Conservation (phyloP, 2,888 invertebrate species). For the Heliothis peltigera region DNA sequence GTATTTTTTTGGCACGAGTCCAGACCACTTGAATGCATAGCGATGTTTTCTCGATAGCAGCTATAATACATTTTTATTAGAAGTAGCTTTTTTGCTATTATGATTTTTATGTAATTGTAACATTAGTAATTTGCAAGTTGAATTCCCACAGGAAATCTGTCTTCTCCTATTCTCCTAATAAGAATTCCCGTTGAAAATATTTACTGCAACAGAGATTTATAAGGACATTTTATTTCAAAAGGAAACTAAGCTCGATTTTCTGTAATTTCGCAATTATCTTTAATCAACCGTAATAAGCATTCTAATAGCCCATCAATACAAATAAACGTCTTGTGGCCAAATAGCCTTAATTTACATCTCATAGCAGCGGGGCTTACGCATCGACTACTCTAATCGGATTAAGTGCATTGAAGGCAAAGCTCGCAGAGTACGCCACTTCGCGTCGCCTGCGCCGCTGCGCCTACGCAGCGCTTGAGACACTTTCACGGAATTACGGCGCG, state of each 20-base stretch:
- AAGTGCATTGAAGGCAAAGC: conserved; percentile 72
- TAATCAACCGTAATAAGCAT: conserved; percentile 58
- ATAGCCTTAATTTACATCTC: conserved; percentile 68
- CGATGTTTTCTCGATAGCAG: conserved; percentile 26
- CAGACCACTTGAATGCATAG: conserved; percentile 29
- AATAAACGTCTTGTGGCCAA: conserved; percentile 66
- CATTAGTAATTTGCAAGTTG: no score
- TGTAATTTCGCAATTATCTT: conserved; percentile 56
- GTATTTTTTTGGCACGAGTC: conserved; percentile 36
- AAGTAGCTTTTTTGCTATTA: conserved; percentile 14
- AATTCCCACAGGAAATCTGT: no score
- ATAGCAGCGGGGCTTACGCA: conserved; percentile 53
- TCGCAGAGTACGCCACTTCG: conserved; percentile 64
- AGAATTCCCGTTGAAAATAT: neutral
- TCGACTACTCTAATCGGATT: conserved; percentile 80
- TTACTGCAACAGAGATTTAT: neutral
- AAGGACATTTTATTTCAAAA: conserved; percentile 35
- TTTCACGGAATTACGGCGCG: conserved; percentile 80
- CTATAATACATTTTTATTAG: conserved; percentile 22
- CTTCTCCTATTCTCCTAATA: no score
- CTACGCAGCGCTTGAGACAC: conserved; percentile 81
- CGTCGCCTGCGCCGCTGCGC: conserved; percentile 70
- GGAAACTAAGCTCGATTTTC: conserved; percentile 30
- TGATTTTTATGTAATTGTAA: no score
- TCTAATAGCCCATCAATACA: conserved; percentile 60